Evolutionary conservation across 2,113 vertebrate genomes (phyloP), one percentile per base, ranked within the genome.

Genomic region (Dermatemys mawii): DNA sequence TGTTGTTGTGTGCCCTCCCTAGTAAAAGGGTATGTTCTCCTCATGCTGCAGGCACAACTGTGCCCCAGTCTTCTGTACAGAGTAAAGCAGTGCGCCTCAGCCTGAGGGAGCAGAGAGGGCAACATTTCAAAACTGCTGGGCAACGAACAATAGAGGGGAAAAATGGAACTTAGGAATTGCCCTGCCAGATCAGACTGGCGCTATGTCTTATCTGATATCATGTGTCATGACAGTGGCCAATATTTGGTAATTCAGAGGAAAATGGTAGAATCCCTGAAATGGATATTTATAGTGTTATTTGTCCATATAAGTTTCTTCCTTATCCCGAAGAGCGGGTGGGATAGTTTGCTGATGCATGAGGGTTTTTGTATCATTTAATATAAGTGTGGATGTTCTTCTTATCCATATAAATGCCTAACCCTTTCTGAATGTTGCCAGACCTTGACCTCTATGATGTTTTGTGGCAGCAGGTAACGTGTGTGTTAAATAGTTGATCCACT

Each of bases 401-500:
- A 27, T 46, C 41, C 13, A 13, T 76, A 12, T 13, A 76, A 27
- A 76, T 46, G 24, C 44, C 73, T 44, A 76, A 27, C 41, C 24
- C 41, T 76, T 50, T 55, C 12, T 50, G 0, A 27, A 78, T 26
- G n/a, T 24, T 50, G n/a, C 63, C 27, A 29, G 1, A 38, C 57
- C 53, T 26, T 53, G 55, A 50, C 57, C n/a, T 48, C 55, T 1
- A 46, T 55, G 44, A 11, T 13, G 26, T 35, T 46, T 54, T 26
- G 1, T 0, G 16, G 13, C 44, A 49, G 6, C 2, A 53, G 29
- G 19, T 38, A 38, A 35, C 2, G 0, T 12, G n/a, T 29, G 9
- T 78, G 84, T 70, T 79, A 55, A 6, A 50, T 3, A 5, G 35
- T 35, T 9, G 51, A 79, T 51, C 85, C 5, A 53, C 54, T 81